Evolutionary conservation across 2,797 vertebrate genomes (phyloP), one percentile per base, ranked within the genome.

Genomic region (Crossoptilon crossoptilon): DNA sequence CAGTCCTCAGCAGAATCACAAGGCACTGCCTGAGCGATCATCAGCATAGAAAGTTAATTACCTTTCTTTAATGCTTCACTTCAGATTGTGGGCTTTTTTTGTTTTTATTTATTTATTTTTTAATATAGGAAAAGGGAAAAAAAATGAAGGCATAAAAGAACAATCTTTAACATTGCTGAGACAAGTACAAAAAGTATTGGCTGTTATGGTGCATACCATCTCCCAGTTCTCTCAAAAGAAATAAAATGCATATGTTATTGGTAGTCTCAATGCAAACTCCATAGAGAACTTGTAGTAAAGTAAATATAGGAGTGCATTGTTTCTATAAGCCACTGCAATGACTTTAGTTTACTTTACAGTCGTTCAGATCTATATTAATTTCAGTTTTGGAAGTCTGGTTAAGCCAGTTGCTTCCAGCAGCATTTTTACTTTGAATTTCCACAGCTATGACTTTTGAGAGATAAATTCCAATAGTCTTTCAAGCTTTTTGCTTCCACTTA

Each of bases 331-430:
- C 72, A 41, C 44, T 90, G 29, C 69, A 96, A 56, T 76, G 14
- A 91, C 88, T 96, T 97, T 68, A 49, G 27, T 87, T 70, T 66
- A 49, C 31, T 84, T 67, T 66, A 91, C 35, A 67, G 46, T 87
- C 64, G 91, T 95, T 91, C 68, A 46, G 39, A 35, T 95, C 44
- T 91, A 41, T 89, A 94, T 95, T 93, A 80, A 94, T 95, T 88
- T 88, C 46, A 73, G 14, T 84, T 95, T 68, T 86, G 46, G 77
- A 41, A 77, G 17, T 79, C 85, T 84, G 51, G 21, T 81, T 77
- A 88, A 95, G 62, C 26, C 1, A 29, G 3, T 93, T 62, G 39
- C 82, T 95, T 91, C 48, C 46, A 91, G 29, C 37, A 91, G 14
- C 21, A 68, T 87, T 93, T 95, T 89, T 46, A 48, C 60, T 90